Conservation (phyloP, 2,113 vertebrate species). For the Pedetes capensis region DNA sequence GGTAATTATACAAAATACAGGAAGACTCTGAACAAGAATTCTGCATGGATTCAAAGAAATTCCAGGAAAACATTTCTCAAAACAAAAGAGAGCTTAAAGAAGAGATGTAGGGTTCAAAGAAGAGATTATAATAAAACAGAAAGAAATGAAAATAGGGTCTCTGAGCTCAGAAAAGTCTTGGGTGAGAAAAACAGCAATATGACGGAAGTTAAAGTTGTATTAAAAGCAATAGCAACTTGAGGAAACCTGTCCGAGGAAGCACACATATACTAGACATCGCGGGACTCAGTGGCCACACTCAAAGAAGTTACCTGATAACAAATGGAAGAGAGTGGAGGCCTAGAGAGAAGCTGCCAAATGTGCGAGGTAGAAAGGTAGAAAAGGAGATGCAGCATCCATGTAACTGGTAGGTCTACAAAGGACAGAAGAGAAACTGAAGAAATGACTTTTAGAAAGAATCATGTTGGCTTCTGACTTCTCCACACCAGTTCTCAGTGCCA, state of each 20-base stretch:
- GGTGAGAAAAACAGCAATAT: background rate
- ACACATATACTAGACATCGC: background rate
- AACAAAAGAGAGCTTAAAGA: constrained; percentile 4
- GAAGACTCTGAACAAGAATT: background rate
- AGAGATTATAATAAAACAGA: background rate
- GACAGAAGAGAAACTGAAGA: background rate
- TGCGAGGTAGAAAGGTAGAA: background rate
- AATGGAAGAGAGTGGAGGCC: background rate
- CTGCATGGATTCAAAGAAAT: background rate
- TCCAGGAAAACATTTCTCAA: background rate
- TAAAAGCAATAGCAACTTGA: background rate
- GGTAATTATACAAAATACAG: background rate
- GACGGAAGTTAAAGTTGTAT: background rate
- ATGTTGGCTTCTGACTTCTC: background rate
- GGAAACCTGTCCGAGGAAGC: background rate
- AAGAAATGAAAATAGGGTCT: background rate
- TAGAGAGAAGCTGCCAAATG: background rate
- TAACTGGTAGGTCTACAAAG: background rate
- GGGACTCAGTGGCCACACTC: background rate
- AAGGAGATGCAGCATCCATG: background rate
- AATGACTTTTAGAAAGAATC: background rate
- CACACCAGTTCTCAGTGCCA: background rate
- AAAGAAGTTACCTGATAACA: background rate
- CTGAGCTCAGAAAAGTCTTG: background rate
- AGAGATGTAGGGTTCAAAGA: background rate